A percentile compares a stretch with the other conserved stretches of the same genome.
Conservation (phyloP, 2,797 vertebrate species). For the Coregonus sp. region DNA sequence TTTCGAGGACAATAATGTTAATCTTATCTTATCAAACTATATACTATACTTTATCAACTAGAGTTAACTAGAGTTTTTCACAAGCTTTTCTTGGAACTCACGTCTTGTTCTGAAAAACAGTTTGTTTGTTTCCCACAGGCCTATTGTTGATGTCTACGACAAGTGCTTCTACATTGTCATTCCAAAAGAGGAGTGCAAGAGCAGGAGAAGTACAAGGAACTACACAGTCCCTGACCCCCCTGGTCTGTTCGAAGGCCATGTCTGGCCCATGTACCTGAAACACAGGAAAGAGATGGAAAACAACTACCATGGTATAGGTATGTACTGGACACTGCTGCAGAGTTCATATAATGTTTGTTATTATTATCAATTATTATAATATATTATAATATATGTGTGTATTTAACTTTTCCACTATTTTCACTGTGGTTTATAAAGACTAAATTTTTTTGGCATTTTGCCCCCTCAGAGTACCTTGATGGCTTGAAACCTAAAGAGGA, state of each 20-base stretch:
- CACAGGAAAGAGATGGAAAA: slow-evolving; percentile 89
- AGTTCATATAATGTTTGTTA: background rate
- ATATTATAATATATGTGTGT: background rate
- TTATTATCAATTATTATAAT: background rate
- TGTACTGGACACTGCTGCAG: slow-evolving; percentile 20
- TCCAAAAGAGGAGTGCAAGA: slow-evolving; percentile 92
- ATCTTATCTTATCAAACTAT: background rate
- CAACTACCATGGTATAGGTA: slow-evolving; percentile 78
- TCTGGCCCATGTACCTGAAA: slow-evolving; percentile 96
- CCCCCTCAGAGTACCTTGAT: slow-evolving; percentile 81
- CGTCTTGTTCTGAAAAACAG: background rate
- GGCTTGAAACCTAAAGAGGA: slow-evolving; percentile 82
- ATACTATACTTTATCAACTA: background rate
- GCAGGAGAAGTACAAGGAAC: slow-evolving; percentile 85
- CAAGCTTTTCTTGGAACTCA: background rate
- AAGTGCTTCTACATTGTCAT: slow-evolving; percentile 87
- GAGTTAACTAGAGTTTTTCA: background rate
- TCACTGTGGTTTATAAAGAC: background rate
- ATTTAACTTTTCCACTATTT: background rate
- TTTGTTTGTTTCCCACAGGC: slow-evolving; percentile 66
- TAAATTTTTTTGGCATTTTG: slow-evolving; percentile 16
- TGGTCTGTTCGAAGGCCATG: slow-evolving; percentile 90
- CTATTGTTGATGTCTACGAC: slow-evolving; percentile 83
- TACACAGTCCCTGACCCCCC: slow-evolving; percentile 89
- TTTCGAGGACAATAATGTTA: background rate